Percentiles rank a stretch among this genome's conserved stretches.
phyloP scores from a whole-genome alignment of 2,113 vertebrate species.

The Choloepus hoffmanni region DNA sequence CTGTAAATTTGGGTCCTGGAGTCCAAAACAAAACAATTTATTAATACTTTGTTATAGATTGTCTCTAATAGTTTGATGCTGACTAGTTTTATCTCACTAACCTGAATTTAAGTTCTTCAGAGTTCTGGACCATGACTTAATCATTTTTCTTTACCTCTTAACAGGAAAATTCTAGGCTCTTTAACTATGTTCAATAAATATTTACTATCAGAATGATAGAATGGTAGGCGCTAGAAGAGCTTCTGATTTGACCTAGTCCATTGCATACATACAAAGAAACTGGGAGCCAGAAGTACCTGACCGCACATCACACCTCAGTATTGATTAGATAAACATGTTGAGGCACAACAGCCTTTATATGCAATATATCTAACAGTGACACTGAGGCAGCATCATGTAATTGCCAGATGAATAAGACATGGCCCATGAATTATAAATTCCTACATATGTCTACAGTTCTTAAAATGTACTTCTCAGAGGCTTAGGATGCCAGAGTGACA shows the following conservation, averaged over 20 bases:
- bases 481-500: neutral
- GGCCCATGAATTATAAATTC: neutral
- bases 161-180: neutral
- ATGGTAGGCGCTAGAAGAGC: neutral
- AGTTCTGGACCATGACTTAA: neutral
- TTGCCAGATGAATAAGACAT: neutral
- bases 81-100: neutral
- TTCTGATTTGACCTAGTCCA: neutral
- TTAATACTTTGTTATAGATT: neutral
- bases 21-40: constrained; percentile 13
- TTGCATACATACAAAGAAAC: neutral
- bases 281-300: neutral
- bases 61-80: neutral
- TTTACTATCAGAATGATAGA: neutral
- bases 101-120: neutral
- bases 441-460: neutral
- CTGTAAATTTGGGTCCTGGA: constrained; percentile 1
- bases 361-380: neutral
- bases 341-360: neutral
- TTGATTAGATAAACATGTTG: neutral
- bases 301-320: neutral
- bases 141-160: constrained; percentile 8
- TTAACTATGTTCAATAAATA: neutral
- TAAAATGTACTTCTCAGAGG: neutral
- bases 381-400: neutral